Evolutionary conservation across 2,797 vertebrate species (phyloP), one percentile per base, ranked within the genome.

Genomic region (Poliocrania exsul): DNA sequence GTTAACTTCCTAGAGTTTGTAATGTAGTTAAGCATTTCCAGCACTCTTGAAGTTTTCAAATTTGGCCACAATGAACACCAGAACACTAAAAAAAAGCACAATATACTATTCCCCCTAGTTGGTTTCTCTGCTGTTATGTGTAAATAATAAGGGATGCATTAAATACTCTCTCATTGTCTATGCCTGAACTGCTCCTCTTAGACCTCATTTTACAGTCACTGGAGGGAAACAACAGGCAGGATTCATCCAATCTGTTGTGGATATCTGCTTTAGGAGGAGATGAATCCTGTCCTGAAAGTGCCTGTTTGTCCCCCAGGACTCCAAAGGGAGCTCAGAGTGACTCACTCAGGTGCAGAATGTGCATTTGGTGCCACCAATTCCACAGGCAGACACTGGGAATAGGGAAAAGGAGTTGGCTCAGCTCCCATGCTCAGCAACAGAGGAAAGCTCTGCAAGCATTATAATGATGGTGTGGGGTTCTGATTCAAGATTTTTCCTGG

Each of bases 101-200:
- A 57, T 61, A 47, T 47, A 16, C 57, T 60, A 37, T 87, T 95
- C 42, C 69, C 87, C 9, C 35, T 64, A 46, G 58, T 79, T 82
- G 47, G 40, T 53, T 93, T 84, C 56, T 88, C 53, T 60, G 6
- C 51, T 84, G 47, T 90, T 93, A 95, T 35, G 78, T 90, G 92
- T 96, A 95, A 96, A 90, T 95, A 93, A 95, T 71, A 91, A 92
- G 47, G 83, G 49, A 74, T 47, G 75, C 91, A 71, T 86, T 94
- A 93, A 94, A 71, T 86, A 61, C 38, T 64, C 5, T 61, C 88
- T 93, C 61, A 79, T 53, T 86, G 87, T 74, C 85, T 95, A 2
- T 1, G 51, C 54, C 87, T 88, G 65, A 93, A 96, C 19, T 92
- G 79, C 91, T 92, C 89, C 94, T 96, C 75, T 73, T 81, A 61